A percentile compares a stretch with the other conserved stretches of the same genome.
phyloP scores from a whole-genome alignment of 2,888 invertebrate species.

The Zhengitettix transpicula region DNA sequence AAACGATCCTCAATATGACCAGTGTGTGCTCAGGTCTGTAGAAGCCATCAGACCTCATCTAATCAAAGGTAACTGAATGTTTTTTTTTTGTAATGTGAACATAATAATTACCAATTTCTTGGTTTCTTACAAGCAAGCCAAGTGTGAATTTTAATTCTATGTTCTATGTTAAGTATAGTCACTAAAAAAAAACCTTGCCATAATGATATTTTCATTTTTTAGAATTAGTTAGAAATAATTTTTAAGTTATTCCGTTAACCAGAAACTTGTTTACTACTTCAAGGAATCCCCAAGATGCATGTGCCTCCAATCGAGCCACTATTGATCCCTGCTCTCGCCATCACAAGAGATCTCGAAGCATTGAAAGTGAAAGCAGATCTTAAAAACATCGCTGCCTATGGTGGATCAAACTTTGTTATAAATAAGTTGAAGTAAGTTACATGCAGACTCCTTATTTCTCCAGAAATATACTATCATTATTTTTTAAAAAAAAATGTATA shows the following conservation, averaged over 20 bases:
- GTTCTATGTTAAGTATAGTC: no score
- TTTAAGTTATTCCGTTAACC: no score
- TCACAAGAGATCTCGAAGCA: constrained; percentile 12
- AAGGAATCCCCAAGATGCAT: constrained; percentile 48
- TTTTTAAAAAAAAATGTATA: no score
- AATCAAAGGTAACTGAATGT: constrained; percentile 25
- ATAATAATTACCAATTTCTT: no score
- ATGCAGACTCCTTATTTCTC: neutral
- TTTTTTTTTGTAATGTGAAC: no score
- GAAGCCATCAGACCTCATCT: constrained; percentile 28
- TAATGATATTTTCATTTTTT: no score
- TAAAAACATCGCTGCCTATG: constrained; percentile 17
- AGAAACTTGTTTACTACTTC: no score
- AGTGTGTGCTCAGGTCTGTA: constrained; percentile 19
- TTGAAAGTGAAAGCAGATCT: constrained; percentile 18
- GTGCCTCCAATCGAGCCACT: constrained; percentile 50
- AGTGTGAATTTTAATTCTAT: no score
- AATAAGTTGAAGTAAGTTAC: constrained; percentile 24
- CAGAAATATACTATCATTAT: neutral
- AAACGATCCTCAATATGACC: constrained; percentile 18
- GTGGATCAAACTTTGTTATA: constrained; percentile 18
- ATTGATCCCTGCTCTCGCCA: constrained; percentile 22
- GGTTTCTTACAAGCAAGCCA: neutral
- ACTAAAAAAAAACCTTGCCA: no score
- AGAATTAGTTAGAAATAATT: no score